These are phyloP conservation scores for Pan troglodytes DNA, from an alignment of 2,113 vertebrate species.

Conservation along the genomic window NHGRI_mPanTro3-v2.1_pri NC_072402.2:125212501-125213000, in stretches of 20 bases:
- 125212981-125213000: neutral
- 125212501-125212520: slow-evolving; percentile 1
- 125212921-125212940: neutral
- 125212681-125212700: neutral
- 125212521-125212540: neutral
- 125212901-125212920: neutral
- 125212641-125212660: rapidly evolving
- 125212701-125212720: neutral
- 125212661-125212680: neutral
- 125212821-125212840: neutral
- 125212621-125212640: neutral
- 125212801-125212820: neutral
- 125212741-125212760: neutral
- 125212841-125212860: neutral
- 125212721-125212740: neutral
- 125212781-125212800: neutral
- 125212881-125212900: neutral
- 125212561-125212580: neutral
- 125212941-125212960: neutral
- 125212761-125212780: neutral
- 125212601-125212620: neutral
- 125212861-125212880: neutral
- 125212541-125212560: neutral
- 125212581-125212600: neutral
- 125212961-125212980: neutral